Evolutionary conservation across 2,888 invertebrate genomes (phyloP).

Genomic region (Magallana nippona): DNA sequence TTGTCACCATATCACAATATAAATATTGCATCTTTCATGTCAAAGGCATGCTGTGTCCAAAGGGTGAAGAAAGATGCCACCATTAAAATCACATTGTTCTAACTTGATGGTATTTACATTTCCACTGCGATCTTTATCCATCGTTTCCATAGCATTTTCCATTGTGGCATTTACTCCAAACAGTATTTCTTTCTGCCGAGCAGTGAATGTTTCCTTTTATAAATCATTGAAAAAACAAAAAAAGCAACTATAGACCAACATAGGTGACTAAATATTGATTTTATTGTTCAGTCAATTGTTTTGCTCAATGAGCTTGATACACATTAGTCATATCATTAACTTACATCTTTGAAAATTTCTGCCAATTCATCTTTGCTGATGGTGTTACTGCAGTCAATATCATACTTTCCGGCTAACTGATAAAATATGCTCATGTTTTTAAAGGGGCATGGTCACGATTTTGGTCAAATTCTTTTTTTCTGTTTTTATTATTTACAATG

Average conservation of each 20-base stretch:
- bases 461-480: too few species aligned
- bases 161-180: conserved; percentile 1
- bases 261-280: too few species aligned
- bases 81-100: too few species aligned
- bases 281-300: too few species aligned
- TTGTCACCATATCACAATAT: too few species aligned
- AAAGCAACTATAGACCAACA: neutral
- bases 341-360: neutral
- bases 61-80: too few species aligned
- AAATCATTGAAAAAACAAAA: neutral
- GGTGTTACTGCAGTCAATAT: neutral
- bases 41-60: too few species aligned
- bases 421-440: neutral
- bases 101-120: neutral
- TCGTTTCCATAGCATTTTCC: neutral
- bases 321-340: neutral
- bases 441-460: too few species aligned
- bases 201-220: conserved; percentile 1
- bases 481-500: too few species aligned
- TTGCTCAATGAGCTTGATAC: too few species aligned
- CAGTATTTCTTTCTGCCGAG: neutral
- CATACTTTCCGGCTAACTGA: neutral
- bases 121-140: conserved; percentile 12
- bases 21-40: too few species aligned
- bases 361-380: neutral